Evolutionary conservation across 1,140 invertebrate species (phyloP).

Genomic region (Babylonia areolata): DNA sequence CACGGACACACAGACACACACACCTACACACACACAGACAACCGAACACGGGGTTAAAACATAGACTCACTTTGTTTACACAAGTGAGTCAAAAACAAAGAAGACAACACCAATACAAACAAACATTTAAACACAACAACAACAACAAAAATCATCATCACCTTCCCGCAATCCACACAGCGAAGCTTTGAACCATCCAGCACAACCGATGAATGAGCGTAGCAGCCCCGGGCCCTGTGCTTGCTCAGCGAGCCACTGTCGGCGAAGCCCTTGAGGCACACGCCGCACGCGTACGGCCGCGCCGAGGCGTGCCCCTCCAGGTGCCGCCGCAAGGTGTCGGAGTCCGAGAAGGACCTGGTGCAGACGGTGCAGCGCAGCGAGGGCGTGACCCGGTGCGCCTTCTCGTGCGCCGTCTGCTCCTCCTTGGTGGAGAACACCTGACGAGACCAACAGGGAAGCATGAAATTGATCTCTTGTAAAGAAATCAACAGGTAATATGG

Average conservation of each 20-base stretch:
- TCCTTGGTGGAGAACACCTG: conserved; percentile 27
- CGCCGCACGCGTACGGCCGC: conserved; percentile 55
- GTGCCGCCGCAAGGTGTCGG: conserved; percentile 4
- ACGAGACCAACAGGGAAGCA: no score
- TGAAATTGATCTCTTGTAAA: no score
- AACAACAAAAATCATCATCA: neutral
- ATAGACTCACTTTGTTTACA: neutral
- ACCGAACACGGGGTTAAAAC: no score
- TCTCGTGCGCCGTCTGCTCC: conserved; percentile 20
- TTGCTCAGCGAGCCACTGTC: conserved; percentile 46
- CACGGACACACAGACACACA: neutral
- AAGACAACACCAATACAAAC: no score
- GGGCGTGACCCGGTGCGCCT: conserved; percentile 15
- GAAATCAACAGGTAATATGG: no score
- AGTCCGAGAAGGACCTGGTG: conserved; percentile 26
- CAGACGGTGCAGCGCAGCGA: conserved; percentile 32
- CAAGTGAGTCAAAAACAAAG: no score
- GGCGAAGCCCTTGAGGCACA: conserved; percentile 58
- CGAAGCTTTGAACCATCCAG: conserved; percentile 67
- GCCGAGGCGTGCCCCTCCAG: conserved; percentile 29
- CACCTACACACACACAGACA: neutral
- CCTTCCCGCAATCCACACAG: conserved; percentile 32
- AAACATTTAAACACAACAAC: neutral
- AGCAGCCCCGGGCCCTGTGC: conserved; percentile 78
- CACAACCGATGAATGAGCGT: conserved; percentile 87